These are phyloP conservation scores for Liparis tanakae DNA, from an alignment of 2,797 vertebrate genomes.

Conservation along the genomic window DNA sequence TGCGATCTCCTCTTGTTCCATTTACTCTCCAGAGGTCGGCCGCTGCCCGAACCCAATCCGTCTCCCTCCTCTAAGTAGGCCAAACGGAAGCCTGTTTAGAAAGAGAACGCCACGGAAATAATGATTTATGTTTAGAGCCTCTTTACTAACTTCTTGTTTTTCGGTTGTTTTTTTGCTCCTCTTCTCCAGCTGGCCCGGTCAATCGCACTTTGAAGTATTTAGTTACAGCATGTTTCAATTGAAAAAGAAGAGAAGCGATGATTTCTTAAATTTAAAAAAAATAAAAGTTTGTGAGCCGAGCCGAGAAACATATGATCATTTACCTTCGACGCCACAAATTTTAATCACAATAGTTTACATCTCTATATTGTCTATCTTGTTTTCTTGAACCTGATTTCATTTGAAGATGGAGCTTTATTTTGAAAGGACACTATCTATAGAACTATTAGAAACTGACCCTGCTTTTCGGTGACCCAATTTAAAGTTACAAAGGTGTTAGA, in stretches of 20 bases:
- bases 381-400: no score
- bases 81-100: constrained; percentile 63
- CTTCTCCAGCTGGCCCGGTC: neutral
- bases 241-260: neutral
- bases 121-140: constrained; percentile 29
- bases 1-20: constrained; percentile 53
- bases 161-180: neutral
- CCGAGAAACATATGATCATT: neutral
- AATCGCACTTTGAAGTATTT: neutral
- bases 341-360: neutral
- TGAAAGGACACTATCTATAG: no score
- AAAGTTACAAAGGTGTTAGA: no score
- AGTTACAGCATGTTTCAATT: neutral
- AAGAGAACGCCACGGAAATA: constrained; percentile 52
- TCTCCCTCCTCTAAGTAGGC: constrained; percentile 65
- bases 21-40: constrained; percentile 57
- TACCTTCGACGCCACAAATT: neutral
- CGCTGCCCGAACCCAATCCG: constrained; percentile 45
- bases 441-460: no score
- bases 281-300: neutral
- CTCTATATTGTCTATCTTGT: no score
- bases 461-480: no score
- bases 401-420: no score
- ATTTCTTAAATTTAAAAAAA: neutral
- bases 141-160: neutral